Conservation (phyloP, 2,113 vertebrate species). For the Oryzias woworae region DNA sequence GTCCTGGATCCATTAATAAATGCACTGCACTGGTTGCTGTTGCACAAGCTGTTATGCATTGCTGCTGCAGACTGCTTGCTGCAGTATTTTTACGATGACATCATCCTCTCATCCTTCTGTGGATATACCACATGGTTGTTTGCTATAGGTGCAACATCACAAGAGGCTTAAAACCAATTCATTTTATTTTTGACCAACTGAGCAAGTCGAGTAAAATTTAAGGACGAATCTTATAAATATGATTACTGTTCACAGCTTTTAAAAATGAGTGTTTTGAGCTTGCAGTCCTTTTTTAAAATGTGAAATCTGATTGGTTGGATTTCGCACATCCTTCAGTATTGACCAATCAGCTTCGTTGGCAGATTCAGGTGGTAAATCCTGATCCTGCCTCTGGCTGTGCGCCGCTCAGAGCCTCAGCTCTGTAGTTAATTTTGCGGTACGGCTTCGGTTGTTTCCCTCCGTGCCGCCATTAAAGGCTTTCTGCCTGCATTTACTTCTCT, state of each 20-base stretch:
- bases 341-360: conserved; percentile 68
- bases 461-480: conserved; percentile 75
- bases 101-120: conserved; percentile 66
- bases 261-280: conserved; percentile 26
- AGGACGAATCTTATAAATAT: not conserved
- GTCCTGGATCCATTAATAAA: not conserved
- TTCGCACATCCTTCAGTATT: conserved; percentile 40
- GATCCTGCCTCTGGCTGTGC: conserved; percentile 67
- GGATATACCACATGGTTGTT: conserved; percentile 56
- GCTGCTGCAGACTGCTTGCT: conserved; percentile 71
- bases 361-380: conserved; percentile 78
- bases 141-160: conserved; percentile 35
- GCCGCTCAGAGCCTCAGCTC: conserved; percentile 51
- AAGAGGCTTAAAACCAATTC: conserved; percentile 7
- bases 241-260: conserved; percentile 14
- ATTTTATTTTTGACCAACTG: conserved; percentile 5
- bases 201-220: not conserved
- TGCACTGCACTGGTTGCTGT: conserved; percentile 20
- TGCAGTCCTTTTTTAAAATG: conserved; percentile 37
- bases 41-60: conserved; percentile 59
- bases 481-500: conserved; percentile 49
- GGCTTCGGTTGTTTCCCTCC: conserved; percentile 56
- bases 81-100: conserved; percentile 78
- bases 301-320: conserved; percentile 64
- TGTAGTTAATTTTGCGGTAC: conserved; percentile 54